Conservation (phyloP, 23 tunicate genomes). For the Pegea sp. region DNA sequence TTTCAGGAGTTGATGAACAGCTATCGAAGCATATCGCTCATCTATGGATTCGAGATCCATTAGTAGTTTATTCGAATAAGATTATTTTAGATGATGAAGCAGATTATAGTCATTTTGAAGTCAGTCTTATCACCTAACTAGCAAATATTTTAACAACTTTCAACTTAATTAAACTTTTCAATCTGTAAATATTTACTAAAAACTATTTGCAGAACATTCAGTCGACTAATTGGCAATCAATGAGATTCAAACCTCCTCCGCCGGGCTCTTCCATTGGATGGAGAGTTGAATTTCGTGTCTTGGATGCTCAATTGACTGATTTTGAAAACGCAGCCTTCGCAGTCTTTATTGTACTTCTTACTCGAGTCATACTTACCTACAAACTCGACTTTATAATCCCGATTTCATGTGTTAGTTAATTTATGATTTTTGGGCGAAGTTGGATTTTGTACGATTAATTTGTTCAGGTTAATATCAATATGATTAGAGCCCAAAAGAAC, state of each 20-base stretch:
- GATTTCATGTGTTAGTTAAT: conserved; percentile 33
- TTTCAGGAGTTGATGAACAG: conserved; percentile 59
- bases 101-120: conserved; percentile 70
- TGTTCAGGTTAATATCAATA: conserved; percentile 70
- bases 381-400: conserved; percentile 75
- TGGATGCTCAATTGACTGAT: conserved; percentile 81
- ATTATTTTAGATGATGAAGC: conserved; percentile 57
- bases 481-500: conserved; percentile 66
- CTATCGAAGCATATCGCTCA: conserved; percentile 74
- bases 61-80: conserved; percentile 57
- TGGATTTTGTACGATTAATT: not conserved
- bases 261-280: conserved; percentile 84
- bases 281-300: conserved; percentile 87
- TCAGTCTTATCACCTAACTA: conserved; percentile 1
- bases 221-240: conserved; percentile 95
- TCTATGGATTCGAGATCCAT: conserved; percentile 74
- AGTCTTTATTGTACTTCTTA: conserved; percentile 73
- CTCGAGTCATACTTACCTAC: conserved; percentile 87
- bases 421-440: not conserved
- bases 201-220: conserved; percentile 49
- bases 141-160: conserved; percentile 8
- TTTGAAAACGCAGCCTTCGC: conserved; percentile 90
- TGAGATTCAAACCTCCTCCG: conserved; percentile 94
- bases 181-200: not conserved
- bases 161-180: conserved; percentile 1